Base-by-base conservation (phyloP, 2,888 invertebrate genomes). In the Philereme vetulata region DNA sequence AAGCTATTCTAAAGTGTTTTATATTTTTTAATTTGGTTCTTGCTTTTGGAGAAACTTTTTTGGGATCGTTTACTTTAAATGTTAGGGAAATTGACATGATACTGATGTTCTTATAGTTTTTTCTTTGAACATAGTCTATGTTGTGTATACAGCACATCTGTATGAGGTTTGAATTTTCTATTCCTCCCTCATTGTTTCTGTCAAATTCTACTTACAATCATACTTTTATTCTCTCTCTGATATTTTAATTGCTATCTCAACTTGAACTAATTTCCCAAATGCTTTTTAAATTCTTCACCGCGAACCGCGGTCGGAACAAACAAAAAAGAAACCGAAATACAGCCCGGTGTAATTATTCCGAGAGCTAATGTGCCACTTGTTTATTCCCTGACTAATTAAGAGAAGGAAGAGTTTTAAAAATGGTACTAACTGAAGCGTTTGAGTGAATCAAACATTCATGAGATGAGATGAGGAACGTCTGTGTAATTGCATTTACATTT, bases 301-400 rank as follows among this genome's bases (percentile, higher is more conserved):
- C 86, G 82, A 84, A 80, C 85, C 82, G 82, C 75, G 71, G 72
- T 74, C 68, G 77, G 76, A 77, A 75, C 68, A 75, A 80, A 80
- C 76, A 69, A 72, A 72, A 78, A 79, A 75, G 69, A 75, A 74
- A 77, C 81, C 74, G 77, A 75, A 77, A 78, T 78, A 79, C 82
- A 77, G 80, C 86, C 80, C 78, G 71, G 79, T 80, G 88, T 87
- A 92, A 91, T 92, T 91, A 91, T 90, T 85, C 82, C 80, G 84
- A 88, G 81, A 87, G 91, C 88, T 88, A 91, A 91, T 90, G 87
- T 86, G 86, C 87, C 88, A 81, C 85, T 88, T 90, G 90, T 88
- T 91, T 90, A 90, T 90, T 86, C 90, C 86, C 84, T 78, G 85
- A 86, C 90, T 90, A 92, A 92, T 91, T 92, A 91, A 88, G 88